Conservation (phyloP, 2,888 invertebrate genomes). For the Poecilus cupreus region DNA sequence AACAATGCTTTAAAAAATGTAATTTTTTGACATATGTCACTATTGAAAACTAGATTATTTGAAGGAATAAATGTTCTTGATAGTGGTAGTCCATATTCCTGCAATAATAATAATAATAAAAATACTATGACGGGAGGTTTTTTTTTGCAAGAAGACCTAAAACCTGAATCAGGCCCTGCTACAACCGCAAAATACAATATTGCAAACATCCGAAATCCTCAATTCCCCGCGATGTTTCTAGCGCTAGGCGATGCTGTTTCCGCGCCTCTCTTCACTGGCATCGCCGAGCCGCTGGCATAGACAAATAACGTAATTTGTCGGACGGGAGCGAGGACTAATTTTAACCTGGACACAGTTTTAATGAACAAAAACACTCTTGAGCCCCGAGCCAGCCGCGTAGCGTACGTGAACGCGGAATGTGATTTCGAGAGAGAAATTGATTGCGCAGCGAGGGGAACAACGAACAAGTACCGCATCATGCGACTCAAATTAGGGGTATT, state of each 20-base stretch:
- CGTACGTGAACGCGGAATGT: slow-evolving; percentile 41
- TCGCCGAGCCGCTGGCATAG: slow-evolving; percentile 69
- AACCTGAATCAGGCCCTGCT: no score
- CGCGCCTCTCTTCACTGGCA: not conserved
- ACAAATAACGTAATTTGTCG: slow-evolving; percentile 74
- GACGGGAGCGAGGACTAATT: slow-evolving; percentile 70
- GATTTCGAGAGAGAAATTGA: slow-evolving; percentile 57
- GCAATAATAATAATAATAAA: no score
- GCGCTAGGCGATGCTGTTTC: no score
- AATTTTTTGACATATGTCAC: no score
- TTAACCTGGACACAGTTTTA: slow-evolving; percentile 74
- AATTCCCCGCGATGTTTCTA: not conserved
- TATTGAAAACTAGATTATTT: no score
- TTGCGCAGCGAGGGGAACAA: not conserved
- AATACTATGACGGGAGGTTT: no score
- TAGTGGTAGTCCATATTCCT: no score
- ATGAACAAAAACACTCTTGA: slow-evolving; percentile 66
- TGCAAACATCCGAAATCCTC: no score
- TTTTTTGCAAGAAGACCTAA: no score
- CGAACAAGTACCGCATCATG: not conserved
- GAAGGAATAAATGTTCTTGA: no score
- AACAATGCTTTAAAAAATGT: no score
- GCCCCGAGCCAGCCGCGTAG: not conserved
- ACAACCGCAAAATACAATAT: no score
- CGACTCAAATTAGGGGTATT: slow-evolving; percentile 19